Conservation (phyloP, 2,797 vertebrate species). For the Hydrocynus forskahlii region DNA sequence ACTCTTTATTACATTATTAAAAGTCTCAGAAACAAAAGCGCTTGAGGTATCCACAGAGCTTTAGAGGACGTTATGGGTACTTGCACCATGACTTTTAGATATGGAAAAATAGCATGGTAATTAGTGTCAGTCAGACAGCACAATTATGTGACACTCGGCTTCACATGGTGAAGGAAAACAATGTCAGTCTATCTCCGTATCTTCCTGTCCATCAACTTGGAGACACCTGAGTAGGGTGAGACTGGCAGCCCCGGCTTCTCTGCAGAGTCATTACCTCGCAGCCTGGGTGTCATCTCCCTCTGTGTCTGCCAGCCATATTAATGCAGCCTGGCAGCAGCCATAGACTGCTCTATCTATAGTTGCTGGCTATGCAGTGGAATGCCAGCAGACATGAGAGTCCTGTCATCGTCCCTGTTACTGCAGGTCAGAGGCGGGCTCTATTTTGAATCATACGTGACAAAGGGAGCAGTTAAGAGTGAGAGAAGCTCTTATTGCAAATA, state of each 20-base stretch:
- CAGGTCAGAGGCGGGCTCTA: slow-evolving; percentile 7
- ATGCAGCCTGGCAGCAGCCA: slow-evolving; percentile 21
- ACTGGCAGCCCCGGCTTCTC: slow-evolving; percentile 26
- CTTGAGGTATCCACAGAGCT: slow-evolving; percentile 22
- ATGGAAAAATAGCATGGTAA: slow-evolving; percentile 55
- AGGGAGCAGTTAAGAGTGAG: not conserved
- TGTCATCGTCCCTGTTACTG: slow-evolving; percentile 24
- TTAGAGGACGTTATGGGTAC: not conserved
- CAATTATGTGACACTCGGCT: slow-evolving; percentile 41
- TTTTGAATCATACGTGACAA: slow-evolving; percentile 31
- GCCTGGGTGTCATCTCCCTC: slow-evolving; percentile 36
- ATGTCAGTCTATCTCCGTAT: slow-evolving; percentile 27
- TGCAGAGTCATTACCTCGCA: slow-evolving; percentile 41
- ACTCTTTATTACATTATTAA: not conserved
- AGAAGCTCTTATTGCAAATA: slow-evolving; percentile 12
- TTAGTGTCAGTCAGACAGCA: slow-evolving; percentile 42
- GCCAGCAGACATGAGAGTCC: slow-evolving; percentile 10
- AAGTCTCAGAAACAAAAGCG: slow-evolving; percentile 3
- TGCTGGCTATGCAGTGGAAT: not conserved
- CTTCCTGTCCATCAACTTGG: slow-evolving; percentile 29
- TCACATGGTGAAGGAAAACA: slow-evolving; percentile 25
- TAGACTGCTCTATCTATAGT: slow-evolving; percentile 34
- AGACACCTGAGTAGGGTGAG: slow-evolving; percentile 31
- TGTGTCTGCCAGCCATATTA: slow-evolving; percentile 26
- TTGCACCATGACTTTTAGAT: slow-evolving; percentile 35